Evolutionary conservation across 2,888 invertebrate genomes (phyloP).

Genomic region (Marronus borbonicus): DNA sequence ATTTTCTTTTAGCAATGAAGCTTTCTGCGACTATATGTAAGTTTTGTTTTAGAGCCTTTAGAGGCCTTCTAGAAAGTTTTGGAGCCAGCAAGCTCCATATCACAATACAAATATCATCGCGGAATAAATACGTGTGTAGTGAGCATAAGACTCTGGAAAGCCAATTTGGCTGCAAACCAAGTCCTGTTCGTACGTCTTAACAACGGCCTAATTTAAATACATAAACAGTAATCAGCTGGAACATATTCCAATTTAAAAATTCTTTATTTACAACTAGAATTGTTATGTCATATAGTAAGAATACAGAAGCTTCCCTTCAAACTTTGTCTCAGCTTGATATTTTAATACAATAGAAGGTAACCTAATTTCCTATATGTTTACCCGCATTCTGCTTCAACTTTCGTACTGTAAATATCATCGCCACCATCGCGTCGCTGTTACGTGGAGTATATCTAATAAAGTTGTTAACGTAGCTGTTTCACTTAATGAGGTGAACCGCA

Average conservation of each 20-base stretch:
- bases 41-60: background rate
- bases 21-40: too few relatives aligned
- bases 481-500: constrained; percentile 4
- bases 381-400: background rate
- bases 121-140: background rate
- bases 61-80: too few relatives aligned
- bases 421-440: too few relatives aligned
- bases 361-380: constrained; percentile 4
- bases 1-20: too few relatives aligned
- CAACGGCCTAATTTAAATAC: constrained; percentile 28
- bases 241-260: constrained; percentile 37
- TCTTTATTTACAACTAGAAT: background rate
- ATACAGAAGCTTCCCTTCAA: background rate
- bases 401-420: background rate
- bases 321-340: background rate
- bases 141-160: background rate
- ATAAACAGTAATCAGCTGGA: constrained; percentile 2
- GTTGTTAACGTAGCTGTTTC: background rate
- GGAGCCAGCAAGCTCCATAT: background rate
- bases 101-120: background rate
- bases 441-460: background rate
- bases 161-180: constrained; percentile 23
- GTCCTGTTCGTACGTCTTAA: background rate
- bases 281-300: background rate
- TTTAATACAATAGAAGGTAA: background rate